Evolutionary conservation across 2,888 invertebrate species (phyloP).

Genomic region (Alsophila aescularia): DNA sequence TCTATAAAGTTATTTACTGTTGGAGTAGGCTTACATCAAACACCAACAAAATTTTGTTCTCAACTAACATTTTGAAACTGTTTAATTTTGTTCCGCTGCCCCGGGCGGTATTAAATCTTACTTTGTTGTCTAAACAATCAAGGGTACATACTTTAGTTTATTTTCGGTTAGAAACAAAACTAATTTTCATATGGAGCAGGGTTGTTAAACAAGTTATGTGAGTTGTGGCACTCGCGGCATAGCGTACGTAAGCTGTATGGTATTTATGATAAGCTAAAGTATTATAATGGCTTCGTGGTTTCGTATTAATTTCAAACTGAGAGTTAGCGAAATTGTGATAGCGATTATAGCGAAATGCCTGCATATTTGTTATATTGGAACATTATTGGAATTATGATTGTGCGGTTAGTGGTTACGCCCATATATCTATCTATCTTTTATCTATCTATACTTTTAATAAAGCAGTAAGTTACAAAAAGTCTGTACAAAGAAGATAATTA

Average conservation of each 20-base stretch:
- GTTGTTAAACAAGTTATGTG: conserved; percentile 31
- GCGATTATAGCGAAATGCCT: conserved; percentile 1
- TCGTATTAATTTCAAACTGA: conserved; percentile 26
- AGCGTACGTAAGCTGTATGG: conserved; percentile 19
- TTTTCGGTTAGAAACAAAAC: conserved; percentile 36
- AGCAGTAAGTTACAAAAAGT: too few species aligned
- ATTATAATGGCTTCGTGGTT: conserved; percentile 36
- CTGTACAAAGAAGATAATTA: too few species aligned
- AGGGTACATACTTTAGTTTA: conserved; percentile 39
- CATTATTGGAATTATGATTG: conserved; percentile 7
- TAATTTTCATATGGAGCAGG: conserved; percentile 33
- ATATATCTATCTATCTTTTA: too few species aligned
- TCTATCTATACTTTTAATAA: too few species aligned
- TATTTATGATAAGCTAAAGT: conserved; percentile 29
- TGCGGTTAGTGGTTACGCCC: neutral
- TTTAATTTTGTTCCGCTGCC: conserved; percentile 36
- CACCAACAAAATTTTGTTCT: conserved; percentile 11
- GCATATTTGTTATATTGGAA: conserved; percentile 1
- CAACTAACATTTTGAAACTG: conserved; percentile 27
- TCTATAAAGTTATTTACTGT: conserved; percentile 2
- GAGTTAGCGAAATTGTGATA: conserved; percentile 7
- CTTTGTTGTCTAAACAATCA: conserved; percentile 39
- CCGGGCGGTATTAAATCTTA: conserved; percentile 42
- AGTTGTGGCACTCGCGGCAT: conserved; percentile 37
- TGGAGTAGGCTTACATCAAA: conserved; percentile 9